Evolutionary conservation across 2,113 vertebrate genomes (phyloP).

Genomic region (Ia io): DNA sequence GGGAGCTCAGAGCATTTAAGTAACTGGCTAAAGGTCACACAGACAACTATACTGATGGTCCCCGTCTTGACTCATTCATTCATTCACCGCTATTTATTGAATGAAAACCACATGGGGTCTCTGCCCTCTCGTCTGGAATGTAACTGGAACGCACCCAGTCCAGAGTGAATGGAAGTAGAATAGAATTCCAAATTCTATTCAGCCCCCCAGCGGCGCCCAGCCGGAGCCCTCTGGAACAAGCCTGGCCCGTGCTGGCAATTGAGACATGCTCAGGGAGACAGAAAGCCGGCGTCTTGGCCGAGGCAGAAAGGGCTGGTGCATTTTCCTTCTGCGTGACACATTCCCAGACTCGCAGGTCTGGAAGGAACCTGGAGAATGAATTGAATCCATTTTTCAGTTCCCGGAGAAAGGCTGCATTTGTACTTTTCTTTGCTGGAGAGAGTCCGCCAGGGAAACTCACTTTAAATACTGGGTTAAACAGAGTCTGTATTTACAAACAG

Average conservation of each 20-base stretch:
- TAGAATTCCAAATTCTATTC: background rate
- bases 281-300: background rate
- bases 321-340: background rate
- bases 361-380: background rate
- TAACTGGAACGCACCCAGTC: background rate
- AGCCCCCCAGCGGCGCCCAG: background rate
- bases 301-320: background rate
- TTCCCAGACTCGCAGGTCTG: background rate
- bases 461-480: slow-evolving; percentile 30
- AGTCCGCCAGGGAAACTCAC: background rate
- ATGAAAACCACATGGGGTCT: background rate
- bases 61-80: background rate
- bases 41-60: background rate
- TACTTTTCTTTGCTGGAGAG: background rate
- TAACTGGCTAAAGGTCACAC: background rate
- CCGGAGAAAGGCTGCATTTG: slow-evolving; percentile 1
- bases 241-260: background rate
- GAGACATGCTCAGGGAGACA: background rate
- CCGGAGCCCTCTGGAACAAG: background rate
- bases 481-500: slow-evolving; percentile 53
- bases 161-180: background rate
- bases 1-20: background rate
- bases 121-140: background rate
- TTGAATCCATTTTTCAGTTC: background rate
- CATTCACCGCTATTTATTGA: background rate